Conservation (phyloP, 2,888 invertebrate genomes). For the Eurytoma californica region DNA sequence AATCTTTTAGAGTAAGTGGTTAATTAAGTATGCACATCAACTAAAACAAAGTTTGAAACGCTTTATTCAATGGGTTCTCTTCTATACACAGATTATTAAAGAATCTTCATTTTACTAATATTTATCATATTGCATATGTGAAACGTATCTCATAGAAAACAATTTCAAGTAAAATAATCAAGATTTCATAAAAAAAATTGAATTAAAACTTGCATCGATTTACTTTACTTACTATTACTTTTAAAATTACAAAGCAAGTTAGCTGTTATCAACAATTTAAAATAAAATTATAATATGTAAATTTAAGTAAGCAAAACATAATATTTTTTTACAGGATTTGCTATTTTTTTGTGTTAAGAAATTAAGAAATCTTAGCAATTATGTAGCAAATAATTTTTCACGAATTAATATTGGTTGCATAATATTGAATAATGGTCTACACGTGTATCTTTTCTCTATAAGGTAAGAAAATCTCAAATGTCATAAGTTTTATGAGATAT, state of each 20-base stretch:
- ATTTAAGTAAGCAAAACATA: not conserved
- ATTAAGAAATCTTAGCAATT: not conserved
- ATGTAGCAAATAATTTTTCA: not conserved
- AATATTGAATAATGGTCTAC: not conserved
- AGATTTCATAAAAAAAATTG: constrained; percentile 2
- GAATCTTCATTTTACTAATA: not conserved
- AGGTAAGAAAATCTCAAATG: not conserved
- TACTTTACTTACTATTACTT: constrained; percentile 5
- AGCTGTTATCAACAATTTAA: not conserved
- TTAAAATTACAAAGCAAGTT: not conserved
- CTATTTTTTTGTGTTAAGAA: not conserved
- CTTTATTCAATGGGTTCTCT: constrained; percentile 19
- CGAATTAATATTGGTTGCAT: constrained; percentile 4
- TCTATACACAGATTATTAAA: not conserved
- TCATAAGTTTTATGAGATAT: constrained; percentile 7
- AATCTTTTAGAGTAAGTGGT: constrained; percentile 1
- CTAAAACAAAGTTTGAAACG: not conserved
- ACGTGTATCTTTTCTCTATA: not conserved
- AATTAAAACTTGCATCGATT: not conserved
- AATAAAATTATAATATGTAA: not conserved
- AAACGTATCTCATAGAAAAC: not conserved
- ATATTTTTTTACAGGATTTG: constrained; percentile 10
- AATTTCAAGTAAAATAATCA: not conserved
- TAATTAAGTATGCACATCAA: not conserved
- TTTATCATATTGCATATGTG: not conserved